Base-by-base conservation (phyloP, 2,113 vertebrate species). In the Dinomys branickii region DNA sequence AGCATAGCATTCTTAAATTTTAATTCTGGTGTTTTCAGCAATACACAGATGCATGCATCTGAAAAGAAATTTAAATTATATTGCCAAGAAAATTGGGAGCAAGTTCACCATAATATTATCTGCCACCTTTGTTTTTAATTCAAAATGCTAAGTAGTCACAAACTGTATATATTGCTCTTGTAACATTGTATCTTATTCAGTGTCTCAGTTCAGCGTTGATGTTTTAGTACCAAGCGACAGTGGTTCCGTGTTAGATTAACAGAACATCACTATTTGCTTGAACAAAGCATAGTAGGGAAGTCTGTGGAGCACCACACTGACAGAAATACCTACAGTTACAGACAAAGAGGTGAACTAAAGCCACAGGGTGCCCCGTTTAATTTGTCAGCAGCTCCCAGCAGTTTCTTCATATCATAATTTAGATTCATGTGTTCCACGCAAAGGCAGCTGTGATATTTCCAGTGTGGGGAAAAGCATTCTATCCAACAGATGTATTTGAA, bases 341-440 rank as follows among this genome's bases (percentile, higher is more conserved):
- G 69, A 61, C 85, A 85, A 52, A 92, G 63, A 94, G 47, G 63
- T 86, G n/a, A 38, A 85, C 33, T 75, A 41, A 86, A 50, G 56
- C 69, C 75, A 13, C 54, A 17, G 16, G n/a, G 67, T 33, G 50
- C 41, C 47, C 22, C 58, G 35, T 91, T 47, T 81, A 17, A 83
- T 44, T 78, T 86, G 28, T 84, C 69, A 80, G 83, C 61, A 95
- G 59, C 56, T 78, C 85, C 61, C 26, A n/a, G 38, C 82, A 82
- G 28, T 59, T 89, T 87, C 75, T 97, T 91, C 94, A 50, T 86
- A 58, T 41, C 58, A 33, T 85, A 87, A 84, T 92, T 96, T 90
- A 86, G 69, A 80, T 50, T 91, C 80, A 61, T 16, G 58, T 26
- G 16, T 81, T 85, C 83, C 16, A 59, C 1, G 16, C 28, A 84